Base-by-base conservation (phyloP, 1,140 invertebrate genomes). In the Caenorhabditis brenneri region DNA sequence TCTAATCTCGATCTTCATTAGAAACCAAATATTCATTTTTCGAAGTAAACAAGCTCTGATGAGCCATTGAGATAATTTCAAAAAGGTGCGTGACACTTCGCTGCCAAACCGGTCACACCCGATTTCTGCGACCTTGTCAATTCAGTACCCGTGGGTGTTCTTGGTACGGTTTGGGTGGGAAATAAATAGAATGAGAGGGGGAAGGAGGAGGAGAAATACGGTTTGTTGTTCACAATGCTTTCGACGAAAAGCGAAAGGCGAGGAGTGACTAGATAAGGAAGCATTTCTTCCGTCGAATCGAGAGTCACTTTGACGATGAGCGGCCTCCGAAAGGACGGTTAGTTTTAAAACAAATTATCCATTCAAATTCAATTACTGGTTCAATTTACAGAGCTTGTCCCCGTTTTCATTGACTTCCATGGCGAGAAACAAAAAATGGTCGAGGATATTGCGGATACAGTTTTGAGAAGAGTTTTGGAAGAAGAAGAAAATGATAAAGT, bases 191-290 rank as follows among this genome's bases (percentile, higher is more conserved):
- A 51, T 51, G 19, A n/a, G 6, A 19, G 19, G 48, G 19, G 48
- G 48, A 51, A 51, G 48, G n/a, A n/a, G n/a, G n/a, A n/a, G n/a
- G n/a, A n/a, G n/a, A n/a, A n/a, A n/a, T n/a, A 51, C 27, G 53
- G 22, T 24, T 55, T 55, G 53, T 55, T 55, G 53, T 55, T 55
- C 53, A 55, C 10, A 55, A 55, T 24, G 53, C 31, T 65, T 36
- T 65, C 58, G 58, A 65, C 31, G 31, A 65, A 65, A 65, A 65
- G 58, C 31, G 58, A 65, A 65, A 65, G 29, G 58, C 29, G 58
- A 65, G 58, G 31, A 65, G 58, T 36, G 58, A 65, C 29, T 65
- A 65, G 58, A 65, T 65, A 65, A 65, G 58, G 24, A 55, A 55
- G 24, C 24, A 24, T 27, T 29, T 55, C 22, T n/a, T 29, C 53